Evolutionary conservation across 2,888 invertebrate species (phyloP), one percentile per base, ranked within the genome.

Genomic region (Drosophila phalerata): DNA sequence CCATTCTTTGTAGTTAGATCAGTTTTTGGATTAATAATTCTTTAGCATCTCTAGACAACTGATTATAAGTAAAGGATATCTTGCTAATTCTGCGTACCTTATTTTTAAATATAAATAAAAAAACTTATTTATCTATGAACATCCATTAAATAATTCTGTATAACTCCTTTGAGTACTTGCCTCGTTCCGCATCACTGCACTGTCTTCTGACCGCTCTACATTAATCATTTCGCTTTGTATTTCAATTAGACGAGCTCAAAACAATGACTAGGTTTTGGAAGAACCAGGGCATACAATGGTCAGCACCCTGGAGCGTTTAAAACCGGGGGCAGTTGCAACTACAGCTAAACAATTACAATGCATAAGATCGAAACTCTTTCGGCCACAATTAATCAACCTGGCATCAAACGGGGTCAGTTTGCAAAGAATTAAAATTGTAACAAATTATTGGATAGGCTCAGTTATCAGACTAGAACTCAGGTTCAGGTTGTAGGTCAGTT

Each of bases 151-250:
- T 45, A 57, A 48, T 74, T 74, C 69, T 37, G 17, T 5, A 13
- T 65, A 62, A 74, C 69, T 74, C 57, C 49, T 69, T 73, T 68
- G 62, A 57, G 11, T 22, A 51, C 52, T 15, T 28, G n/a, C 9
- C 19, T n/a, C 38, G 56, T 15, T 61, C 5, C 28, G 37, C 51
- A 42, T 25, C 32, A 43, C 22, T 66, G 52, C 42, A 34, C 42
- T 37, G 47, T 52, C 37, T 48, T 22, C n/a, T 17, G 25, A 37
- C 10, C 22, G 62, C 53, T 67, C 51, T 15, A 45, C 73, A 82
- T 82, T 83, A 76, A 79, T 85, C 71, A 85, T 66, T 72, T 43
- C 10, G 70, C 64, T 55, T 80, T 80, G 72, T 81, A 65, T 72
- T 73, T 84, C 79, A 81, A 81, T 79, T 79, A 79, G 66, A 74